These are phyloP conservation scores for Xyrauchen texanus DNA, from an alignment of 2,113 vertebrate genomes.

Conservation along the genomic window DNA sequence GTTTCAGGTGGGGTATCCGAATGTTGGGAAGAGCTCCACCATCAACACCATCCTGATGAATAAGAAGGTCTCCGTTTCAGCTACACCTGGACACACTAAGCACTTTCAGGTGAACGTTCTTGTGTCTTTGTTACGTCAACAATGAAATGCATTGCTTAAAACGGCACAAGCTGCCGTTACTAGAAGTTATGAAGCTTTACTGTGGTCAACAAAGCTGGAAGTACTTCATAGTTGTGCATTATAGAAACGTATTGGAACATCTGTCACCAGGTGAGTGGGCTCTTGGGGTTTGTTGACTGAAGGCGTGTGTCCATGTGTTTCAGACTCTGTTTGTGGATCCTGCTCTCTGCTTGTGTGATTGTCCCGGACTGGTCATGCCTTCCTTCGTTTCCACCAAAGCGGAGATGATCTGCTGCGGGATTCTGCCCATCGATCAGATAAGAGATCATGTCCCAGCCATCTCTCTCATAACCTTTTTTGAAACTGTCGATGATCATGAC, in stretches of 20 bases:
- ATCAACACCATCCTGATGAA: conserved; percentile 96
- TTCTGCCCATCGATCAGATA: conserved; percentile 96
- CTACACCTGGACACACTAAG: conserved; percentile 94
- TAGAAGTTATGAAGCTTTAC: no score
- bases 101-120: conserved; percentile 89
- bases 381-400: conserved; percentile 96
- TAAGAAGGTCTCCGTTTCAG: conserved; percentile 96
- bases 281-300: neutral
- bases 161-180: no score
- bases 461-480: conserved; percentile 90
- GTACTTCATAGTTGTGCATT: no score
- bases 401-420: conserved; percentile 94
- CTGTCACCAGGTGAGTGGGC: no score
- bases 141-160: no score
- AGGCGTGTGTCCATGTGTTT: conserved; percentile 39
- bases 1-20: conserved; percentile 91
- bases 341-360: conserved; percentile 92
- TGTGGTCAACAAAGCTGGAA: no score
- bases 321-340: conserved; percentile 94
- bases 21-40: conserved; percentile 97
- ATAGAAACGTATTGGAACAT: neutral
- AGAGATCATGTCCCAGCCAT: conserved; percentile 89
- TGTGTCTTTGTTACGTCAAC: no score
- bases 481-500: no score
- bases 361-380: conserved; percentile 96